Evolutionary conservation across 2,888 invertebrate genomes (phyloP).

Genomic region (Heliconius cydno): DNA sequence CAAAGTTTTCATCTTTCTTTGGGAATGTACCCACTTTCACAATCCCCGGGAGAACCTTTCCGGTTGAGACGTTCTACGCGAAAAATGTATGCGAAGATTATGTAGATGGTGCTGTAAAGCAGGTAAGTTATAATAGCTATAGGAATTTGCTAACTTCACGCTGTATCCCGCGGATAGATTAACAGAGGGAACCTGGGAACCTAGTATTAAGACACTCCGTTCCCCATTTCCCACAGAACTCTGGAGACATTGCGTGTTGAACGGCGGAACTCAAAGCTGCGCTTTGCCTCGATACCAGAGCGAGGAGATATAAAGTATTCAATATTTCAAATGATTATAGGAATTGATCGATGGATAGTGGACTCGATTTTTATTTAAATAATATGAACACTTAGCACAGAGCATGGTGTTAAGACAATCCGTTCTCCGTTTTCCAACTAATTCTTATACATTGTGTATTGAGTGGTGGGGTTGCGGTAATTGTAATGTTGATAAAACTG

Average conservation of each 20-base stretch:
- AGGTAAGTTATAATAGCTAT: conserved; percentile 74
- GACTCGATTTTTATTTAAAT: neutral
- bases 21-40: conserved; percentile 99
- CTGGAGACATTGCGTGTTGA: no score
- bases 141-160: neutral
- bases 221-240: neutral
- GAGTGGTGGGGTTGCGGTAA: neutral
- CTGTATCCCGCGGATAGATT: neutral
- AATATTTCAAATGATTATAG: neutral
- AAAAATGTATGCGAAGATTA: conserved; percentile 99
- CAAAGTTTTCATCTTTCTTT: conserved; percentile 98
- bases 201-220: neutral
- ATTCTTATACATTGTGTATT: neutral
- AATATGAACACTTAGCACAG: neutral
- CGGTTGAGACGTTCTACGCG: conserved; percentile 95
- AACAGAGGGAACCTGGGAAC: neutral
- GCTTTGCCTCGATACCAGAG: no score
- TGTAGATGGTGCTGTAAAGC: conserved; percentile 98
- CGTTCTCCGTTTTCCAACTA: neutral
- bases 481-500: no score
- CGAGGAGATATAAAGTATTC: no score
- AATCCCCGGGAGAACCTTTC: conserved; percentile 99
- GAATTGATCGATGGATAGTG: neutral
- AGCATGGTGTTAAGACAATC: neutral
- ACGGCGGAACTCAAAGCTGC: no score